Percentiles rank a stretch among this genome's conserved stretches.
These are phyloP conservation scores for Zaprionus africanus DNA, from an alignment of 1,140 invertebrate genomes.

Conservation along the genomic window DNA sequence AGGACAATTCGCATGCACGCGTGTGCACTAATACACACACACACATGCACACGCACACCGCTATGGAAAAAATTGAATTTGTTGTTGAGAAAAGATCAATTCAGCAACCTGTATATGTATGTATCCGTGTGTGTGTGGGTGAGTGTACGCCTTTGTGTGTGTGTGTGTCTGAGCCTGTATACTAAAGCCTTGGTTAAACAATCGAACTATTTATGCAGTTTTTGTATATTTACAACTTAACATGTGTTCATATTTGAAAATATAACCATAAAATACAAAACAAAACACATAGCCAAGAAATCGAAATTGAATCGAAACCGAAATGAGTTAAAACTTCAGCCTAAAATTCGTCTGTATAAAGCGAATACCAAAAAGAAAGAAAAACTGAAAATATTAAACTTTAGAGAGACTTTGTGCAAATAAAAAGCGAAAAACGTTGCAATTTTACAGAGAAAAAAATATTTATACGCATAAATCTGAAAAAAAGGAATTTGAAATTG, in stretches of 20 bases:
- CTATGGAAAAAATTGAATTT: not conserved
- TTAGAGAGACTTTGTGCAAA: conserved; percentile 22
- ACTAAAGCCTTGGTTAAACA: conserved; percentile 13
- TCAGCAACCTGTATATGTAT: not conserved
- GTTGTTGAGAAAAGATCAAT: not conserved
- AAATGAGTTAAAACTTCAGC: conserved; percentile 9
- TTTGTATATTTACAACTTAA: conserved; percentile 37
- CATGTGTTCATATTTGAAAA: conserved; percentile 39
- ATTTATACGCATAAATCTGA: not conserved
- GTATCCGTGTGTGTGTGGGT: not conserved
- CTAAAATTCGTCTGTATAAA: conserved; percentile 30
- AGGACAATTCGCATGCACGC: not conserved
- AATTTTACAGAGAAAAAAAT: conserved; percentile 15
- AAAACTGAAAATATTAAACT: conserved; percentile 3
- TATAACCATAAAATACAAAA: not conserved
- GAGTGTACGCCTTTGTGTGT: not conserved
- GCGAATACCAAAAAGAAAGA: conserved; percentile 18
- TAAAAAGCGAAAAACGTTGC: conserved; percentile 10
- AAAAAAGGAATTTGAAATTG: not conserved
- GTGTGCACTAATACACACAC: too few relatives aligned
- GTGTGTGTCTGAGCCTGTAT: not conserved
- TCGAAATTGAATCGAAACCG: conserved; percentile 8
- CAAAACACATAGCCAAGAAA: conserved; percentile 16
- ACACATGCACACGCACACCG: not conserved
- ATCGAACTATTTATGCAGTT: conserved; percentile 40